phyloP scores from a whole-genome alignment of 2,888 invertebrate species.

The Antheraea yamamai region DNA sequence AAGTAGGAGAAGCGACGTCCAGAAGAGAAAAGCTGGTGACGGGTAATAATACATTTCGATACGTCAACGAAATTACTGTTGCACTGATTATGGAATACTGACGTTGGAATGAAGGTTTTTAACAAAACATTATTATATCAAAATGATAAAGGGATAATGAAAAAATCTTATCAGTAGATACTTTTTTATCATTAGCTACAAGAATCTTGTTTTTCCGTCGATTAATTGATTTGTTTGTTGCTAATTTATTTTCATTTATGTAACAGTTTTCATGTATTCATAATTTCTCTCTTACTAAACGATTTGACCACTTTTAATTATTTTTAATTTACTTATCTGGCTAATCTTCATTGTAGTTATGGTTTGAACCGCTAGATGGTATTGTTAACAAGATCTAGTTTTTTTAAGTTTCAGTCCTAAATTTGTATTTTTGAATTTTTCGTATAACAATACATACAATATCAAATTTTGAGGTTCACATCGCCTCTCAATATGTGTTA shows the following conservation, averaged over 20 bases:
- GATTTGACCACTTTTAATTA: not conserved
- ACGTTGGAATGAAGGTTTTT: constrained; percentile 5
- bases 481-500: no score
- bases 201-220: not conserved
- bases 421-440: no score
- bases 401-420: no score
- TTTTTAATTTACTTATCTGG: not conserved
- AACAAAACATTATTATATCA: constrained; percentile 11
- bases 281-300: not conserved
- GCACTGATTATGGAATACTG: constrained; percentile 11
- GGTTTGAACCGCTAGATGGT: not conserved
- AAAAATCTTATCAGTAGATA: constrained; percentile 13
- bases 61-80: not conserved
- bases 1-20: constrained; percentile 40
- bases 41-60: constrained; percentile 31
- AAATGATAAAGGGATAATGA: constrained; percentile 20
- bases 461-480: no score
- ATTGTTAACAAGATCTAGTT: not conserved
- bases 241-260: not conserved
- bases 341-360: not conserved
- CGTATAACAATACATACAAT: no score
- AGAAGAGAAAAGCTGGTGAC: constrained; percentile 42
- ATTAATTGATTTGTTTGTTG: not conserved
- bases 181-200: not conserved
- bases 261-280: not conserved